Conservation (phyloP, 2,113 vertebrate genomes). For the Melanerpes formicivorus region DNA sequence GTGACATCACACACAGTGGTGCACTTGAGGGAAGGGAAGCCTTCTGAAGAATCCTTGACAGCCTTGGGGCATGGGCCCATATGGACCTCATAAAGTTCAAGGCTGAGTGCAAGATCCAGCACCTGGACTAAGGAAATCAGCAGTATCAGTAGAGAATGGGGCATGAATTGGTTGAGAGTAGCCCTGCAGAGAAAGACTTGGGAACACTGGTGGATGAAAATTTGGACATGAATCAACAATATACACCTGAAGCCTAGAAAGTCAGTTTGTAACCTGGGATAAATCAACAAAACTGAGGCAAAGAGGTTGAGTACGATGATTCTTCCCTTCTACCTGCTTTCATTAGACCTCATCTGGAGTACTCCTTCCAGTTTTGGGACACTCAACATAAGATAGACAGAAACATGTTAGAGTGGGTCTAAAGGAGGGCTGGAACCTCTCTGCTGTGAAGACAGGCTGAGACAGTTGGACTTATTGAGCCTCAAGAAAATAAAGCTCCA, state of each 20-base stretch:
- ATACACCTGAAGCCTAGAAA: neutral
- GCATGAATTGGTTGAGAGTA: neutral
- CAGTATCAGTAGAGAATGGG: neutral
- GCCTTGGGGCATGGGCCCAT: too few species aligned
- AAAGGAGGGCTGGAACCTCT: neutral
- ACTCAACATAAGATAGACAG: neutral
- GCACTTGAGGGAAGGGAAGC: too few species aligned
- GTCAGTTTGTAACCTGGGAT: neutral
- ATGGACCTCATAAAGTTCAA: neutral
- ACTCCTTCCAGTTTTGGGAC: neutral
- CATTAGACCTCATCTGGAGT: neutral
- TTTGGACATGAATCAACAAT: too few species aligned
- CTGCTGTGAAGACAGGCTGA: neutral
- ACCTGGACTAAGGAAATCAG: neutral
- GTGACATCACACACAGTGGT: too few species aligned
- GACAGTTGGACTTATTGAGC: neutral
- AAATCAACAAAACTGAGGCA: neutral
- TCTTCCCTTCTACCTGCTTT: neutral
- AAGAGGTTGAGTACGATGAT: neutral
- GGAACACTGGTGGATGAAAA: too few species aligned
- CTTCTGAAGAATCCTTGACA: too few species aligned
- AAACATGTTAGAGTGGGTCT: neutral
- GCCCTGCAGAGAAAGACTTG: neutral
- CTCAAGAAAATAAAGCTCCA: neutral
- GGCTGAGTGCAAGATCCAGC: neutral